phyloP scores from a whole-genome alignment of 2,113 vertebrate species.

The Grus americana region DNA sequence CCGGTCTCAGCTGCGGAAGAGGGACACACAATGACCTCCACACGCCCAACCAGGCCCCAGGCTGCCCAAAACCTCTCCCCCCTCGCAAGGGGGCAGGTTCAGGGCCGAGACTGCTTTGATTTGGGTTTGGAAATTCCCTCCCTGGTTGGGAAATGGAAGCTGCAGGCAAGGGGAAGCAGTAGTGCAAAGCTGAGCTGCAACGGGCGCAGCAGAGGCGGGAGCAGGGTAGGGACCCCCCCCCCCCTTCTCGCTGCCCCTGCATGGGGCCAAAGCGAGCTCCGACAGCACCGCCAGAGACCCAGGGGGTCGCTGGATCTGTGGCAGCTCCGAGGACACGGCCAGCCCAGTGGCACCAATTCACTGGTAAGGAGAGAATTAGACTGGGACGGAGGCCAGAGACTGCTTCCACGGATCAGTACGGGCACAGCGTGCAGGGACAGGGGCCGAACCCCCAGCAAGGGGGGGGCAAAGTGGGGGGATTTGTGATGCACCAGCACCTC shows the following conservation, averaged over 20 bases:
- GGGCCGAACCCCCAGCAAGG: not conserved
- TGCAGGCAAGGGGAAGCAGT: not conserved
- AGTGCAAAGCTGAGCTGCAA: not conserved
- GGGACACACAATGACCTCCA: rapidly evolving
- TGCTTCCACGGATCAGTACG: not conserved
- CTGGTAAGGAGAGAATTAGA: not conserved
- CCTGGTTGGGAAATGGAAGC: not conserved
- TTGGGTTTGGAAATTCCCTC: not conserved
- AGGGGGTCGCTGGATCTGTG: rapidly evolving
- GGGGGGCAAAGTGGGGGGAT: not conserved
- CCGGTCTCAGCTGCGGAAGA: rapidly evolving
- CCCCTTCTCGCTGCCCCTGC: not conserved
- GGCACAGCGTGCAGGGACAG: not conserved
- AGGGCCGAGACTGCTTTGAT: not conserved
- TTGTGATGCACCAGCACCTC: not conserved
- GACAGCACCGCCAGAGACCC: not conserved
- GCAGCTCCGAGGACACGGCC: not conserved
- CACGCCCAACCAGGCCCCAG: not conserved
- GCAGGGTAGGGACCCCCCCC: not conserved
- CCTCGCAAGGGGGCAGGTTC: not conserved
- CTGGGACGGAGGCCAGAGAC: not conserved
- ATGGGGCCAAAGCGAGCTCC: not conserved
- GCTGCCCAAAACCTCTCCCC: not conserved
- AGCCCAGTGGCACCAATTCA: not conserved
- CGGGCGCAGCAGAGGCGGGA: not conserved